phyloP scores from a whole-genome alignment of 2,113 vertebrate genomes.

The Apteryx owenii region DNA sequence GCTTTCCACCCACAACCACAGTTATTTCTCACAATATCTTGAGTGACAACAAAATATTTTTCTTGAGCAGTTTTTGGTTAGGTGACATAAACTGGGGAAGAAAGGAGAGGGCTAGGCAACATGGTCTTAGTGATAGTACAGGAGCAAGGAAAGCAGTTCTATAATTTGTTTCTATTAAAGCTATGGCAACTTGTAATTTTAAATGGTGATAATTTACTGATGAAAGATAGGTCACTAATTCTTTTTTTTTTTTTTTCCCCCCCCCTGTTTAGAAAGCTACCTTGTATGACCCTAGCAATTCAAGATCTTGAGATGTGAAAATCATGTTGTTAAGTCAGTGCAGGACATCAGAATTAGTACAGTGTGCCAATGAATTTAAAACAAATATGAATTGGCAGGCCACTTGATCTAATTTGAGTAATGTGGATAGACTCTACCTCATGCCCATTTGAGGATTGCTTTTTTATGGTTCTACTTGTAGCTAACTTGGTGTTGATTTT shows the following conservation, averaged over 20 bases:
- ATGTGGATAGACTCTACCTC: not conserved
- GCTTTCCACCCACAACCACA: not conserved
- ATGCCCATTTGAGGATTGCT: not conserved
- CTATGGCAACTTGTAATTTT: not conserved
- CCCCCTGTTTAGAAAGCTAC: not conserved
- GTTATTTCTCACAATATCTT: slow-evolving; percentile 8
- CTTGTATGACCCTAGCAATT: not conserved
- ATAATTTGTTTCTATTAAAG: not conserved
- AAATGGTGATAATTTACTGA: not conserved
- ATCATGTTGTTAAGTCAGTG: not conserved
- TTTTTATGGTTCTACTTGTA: not conserved
- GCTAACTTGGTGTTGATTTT: not conserved
- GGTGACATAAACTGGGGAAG: not conserved
- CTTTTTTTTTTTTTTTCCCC: not conserved
- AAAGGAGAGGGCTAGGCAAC: not conserved
- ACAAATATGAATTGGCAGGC: not conserved
- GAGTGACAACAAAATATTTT: slow-evolving; percentile 29
- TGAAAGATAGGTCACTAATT: not conserved
- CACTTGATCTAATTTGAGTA: not conserved
- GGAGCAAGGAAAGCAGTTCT: not conserved
- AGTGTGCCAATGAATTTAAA: slow-evolving; percentile 3
- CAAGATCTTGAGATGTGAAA: not conserved
- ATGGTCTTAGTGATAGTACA: not conserved
- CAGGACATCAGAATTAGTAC: not conserved
- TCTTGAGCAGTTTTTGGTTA: slow-evolving; percentile 20